These are phyloP conservation scores for Camponotus vicinus DNA, from an alignment of 1,140 invertebrate genomes.

Conservation along the genomic window DNA sequence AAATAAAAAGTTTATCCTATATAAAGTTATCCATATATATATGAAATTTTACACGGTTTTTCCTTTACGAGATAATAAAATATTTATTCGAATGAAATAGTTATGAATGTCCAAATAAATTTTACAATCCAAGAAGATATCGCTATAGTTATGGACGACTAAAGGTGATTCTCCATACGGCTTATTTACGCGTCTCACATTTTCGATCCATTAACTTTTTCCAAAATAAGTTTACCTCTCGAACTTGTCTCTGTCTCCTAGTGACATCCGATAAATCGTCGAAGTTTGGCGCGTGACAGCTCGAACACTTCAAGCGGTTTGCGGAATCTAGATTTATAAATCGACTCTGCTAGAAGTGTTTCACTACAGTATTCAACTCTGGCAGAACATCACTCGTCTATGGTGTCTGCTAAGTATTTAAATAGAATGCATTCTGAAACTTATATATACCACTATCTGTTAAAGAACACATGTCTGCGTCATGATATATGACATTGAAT, in stretches of 20 bases:
- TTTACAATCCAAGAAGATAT: neutral
- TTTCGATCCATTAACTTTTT: conserved; percentile 32
- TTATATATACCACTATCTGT: neutral
- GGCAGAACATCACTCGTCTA: conserved; percentile 36
- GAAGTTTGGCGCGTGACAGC: conserved; percentile 54
- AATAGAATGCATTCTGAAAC: conserved; percentile 53
- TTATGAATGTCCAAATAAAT: neutral
- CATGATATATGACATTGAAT: conserved; percentile 45
- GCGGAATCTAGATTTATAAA: conserved; percentile 60
- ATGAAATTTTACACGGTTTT: neutral
- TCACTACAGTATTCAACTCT: conserved; percentile 47
- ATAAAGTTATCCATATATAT: neutral
- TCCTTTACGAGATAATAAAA: neutral
- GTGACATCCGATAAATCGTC: conserved; percentile 61
- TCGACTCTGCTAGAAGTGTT: conserved; percentile 48
- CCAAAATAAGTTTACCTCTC: conserved; percentile 42
- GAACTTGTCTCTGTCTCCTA: conserved; percentile 49
- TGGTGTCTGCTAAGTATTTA: conserved; percentile 47
- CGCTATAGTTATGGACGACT: neutral
- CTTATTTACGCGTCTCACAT: conserved; percentile 5
- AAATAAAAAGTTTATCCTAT: neutral
- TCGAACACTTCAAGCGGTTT: conserved; percentile 54
- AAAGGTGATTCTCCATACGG: neutral
- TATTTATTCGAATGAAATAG: conserved; percentile 7
- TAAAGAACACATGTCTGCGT: neutral